phyloP scores from a whole-genome alignment of 2,113 vertebrate genomes.

The Otis tarda region DNA sequence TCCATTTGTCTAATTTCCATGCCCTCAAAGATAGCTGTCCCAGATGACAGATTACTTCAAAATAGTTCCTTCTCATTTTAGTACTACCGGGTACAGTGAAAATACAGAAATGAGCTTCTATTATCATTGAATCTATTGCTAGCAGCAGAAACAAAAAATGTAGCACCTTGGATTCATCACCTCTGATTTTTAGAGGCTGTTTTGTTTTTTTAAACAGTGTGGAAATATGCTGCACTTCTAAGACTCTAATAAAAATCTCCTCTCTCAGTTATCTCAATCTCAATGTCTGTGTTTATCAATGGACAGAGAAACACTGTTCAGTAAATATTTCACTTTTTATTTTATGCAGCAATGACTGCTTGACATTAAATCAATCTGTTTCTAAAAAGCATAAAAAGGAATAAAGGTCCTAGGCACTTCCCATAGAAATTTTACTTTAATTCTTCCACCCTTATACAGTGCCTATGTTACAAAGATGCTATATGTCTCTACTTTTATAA shows the following conservation, averaged over 20 bases:
- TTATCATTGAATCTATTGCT: not conserved
- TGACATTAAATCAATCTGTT: not conserved
- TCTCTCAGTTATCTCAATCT: not conserved
- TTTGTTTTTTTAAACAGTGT: not conserved
- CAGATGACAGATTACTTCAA: not conserved
- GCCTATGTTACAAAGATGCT: not conserved
- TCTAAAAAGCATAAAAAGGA: not conserved
- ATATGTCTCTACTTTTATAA: not conserved
- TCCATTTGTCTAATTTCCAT: conserved; percentile 4
- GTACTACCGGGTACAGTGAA: not conserved
- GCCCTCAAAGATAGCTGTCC: not conserved
- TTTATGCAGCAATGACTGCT: not conserved
- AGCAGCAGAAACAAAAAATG: not conserved
- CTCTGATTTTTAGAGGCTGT: not conserved
- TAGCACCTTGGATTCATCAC: not conserved
- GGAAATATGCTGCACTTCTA: not conserved
- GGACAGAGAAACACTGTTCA: not conserved
- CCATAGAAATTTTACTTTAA: not conserved
- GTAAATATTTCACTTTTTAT: not conserved
- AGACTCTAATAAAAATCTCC: not conserved
- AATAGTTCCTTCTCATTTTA: not conserved
- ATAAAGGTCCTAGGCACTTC: not conserved
- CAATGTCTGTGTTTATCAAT: not conserved
- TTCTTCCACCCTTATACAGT: not conserved
- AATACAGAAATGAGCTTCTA: not conserved